phyloP scores from a whole-genome alignment of 2,113 vertebrate genomes.

The Gallinago undulata region DNA sequence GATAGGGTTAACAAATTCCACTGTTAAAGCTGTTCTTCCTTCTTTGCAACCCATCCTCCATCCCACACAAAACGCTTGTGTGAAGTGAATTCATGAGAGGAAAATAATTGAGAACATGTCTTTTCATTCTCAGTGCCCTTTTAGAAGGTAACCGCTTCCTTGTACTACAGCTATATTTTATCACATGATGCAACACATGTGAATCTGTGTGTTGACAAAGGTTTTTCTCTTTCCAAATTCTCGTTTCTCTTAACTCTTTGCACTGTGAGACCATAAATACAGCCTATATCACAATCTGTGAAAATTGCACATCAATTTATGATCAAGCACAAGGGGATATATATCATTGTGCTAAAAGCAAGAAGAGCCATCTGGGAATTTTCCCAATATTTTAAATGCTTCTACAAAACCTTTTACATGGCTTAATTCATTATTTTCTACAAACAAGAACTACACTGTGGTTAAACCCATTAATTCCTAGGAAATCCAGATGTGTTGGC shows the following conservation, averaged over 20 bases:
- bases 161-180: not conserved
- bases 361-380: not conserved
- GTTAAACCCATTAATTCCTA: constrained; percentile 16
- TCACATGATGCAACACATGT: not conserved
- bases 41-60: not conserved
- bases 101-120: not conserved
- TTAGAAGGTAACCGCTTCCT: not conserved
- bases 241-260: not conserved
- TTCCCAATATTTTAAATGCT: not conserved
- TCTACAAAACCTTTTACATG: not conserved
- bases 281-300: not conserved
- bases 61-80: not conserved
- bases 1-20: not conserved
- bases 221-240: not conserved
- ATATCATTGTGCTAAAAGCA: not conserved
- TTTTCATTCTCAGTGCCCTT: not conserved
- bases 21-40: not conserved
- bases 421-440: constrained; percentile 32
- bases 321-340: not conserved
- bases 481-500: constrained; percentile 28
- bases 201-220: not conserved
- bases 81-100: not conserved
- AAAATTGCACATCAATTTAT: not conserved
- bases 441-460: not conserved
- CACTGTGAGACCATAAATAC: not conserved